Conservation (phyloP, 2,113 vertebrate genomes). For the Otis tarda region DNA sequence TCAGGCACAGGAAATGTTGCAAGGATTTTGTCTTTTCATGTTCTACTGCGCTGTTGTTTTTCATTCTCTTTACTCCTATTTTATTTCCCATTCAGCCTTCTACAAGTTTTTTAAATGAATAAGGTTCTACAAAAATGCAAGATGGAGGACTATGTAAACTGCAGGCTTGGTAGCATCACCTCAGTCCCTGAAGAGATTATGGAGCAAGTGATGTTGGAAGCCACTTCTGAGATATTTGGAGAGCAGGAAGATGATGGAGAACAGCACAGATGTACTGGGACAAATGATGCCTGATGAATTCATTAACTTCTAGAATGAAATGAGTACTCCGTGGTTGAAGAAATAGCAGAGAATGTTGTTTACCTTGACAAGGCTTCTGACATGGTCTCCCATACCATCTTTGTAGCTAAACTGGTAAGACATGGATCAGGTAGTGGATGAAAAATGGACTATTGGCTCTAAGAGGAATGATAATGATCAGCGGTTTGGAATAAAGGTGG, state of each 20-base stretch:
- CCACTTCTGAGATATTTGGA: neutral
- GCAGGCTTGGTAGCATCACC: neutral
- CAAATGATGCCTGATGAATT: neutral
- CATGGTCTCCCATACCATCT: neutral
- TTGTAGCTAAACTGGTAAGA: neutral
- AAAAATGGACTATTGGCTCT: neutral
- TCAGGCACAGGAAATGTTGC: neutral
- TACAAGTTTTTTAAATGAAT: neutral
- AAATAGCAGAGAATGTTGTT: neutral
- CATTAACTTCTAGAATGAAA: neutral
- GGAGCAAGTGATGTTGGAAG: neutral
- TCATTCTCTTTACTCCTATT: neutral
- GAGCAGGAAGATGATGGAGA: neutral
- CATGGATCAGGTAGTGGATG: neutral
- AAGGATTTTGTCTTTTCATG: slow-evolving; percentile 2
- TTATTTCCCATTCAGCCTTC: neutral
- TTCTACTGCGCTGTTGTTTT: neutral
- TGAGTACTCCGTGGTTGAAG: neutral
- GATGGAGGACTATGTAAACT: neutral
- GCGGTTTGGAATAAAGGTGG: neutral
- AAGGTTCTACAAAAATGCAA: neutral
- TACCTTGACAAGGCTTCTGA: neutral
- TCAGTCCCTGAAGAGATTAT: neutral
- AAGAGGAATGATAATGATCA: neutral
- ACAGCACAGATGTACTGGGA: neutral